Base-by-base conservation (phyloP, 2,113 vertebrate species). In the Lontra canadensis region DNA sequence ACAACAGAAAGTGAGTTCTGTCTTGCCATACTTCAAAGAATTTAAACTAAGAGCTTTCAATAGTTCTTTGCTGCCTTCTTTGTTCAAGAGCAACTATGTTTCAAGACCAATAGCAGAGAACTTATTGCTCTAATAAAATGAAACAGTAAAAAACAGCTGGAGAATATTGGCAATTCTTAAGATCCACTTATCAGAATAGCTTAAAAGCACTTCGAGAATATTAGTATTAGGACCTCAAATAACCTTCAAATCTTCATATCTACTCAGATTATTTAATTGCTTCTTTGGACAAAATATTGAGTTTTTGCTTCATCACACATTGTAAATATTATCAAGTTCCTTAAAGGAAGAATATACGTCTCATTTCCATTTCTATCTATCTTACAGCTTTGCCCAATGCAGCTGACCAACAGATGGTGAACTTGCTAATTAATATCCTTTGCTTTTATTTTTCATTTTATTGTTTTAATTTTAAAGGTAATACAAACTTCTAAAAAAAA, bases 71-170 rank as follows among this genome's bases (percentile, higher is more conserved):
- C 49, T 63, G 13, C 71, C 44, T 88, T 71, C 26, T 84, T 73
- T 79, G 34, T 79, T 86, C 63, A 73, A 90, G 10, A 55, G 26
- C 52, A 79, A 29, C 20, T 29, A 85, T 52, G 52, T 71, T 94
- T 90, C 73, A 90, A 71, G 42, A 55, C 18, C 21, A 79, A 85
- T 63, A 69, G 13, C 7, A 71, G 39, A 82, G 6, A 83, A 80
- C 73, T 34, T 90, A 42, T 55, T 36, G 42, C 61, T 80, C 61
- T 25, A 94, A 96, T 90, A 94, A 94, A 94, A 79, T 61, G 29
- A 79, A 86, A 26, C 15, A 71, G n/a, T 80, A 52, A 39, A 79
- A 78, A 73, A 85, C 31, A 44, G 20, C 42, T 90, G 61, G 29
- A 85, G 26, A n/a, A 5, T 69, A 20, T 23, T 42, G n/a, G 7